These are phyloP conservation scores for Lasioglossum malachurum DNA, from an alignment of 2,888 invertebrate genomes.

Conservation along the genomic window DNA sequence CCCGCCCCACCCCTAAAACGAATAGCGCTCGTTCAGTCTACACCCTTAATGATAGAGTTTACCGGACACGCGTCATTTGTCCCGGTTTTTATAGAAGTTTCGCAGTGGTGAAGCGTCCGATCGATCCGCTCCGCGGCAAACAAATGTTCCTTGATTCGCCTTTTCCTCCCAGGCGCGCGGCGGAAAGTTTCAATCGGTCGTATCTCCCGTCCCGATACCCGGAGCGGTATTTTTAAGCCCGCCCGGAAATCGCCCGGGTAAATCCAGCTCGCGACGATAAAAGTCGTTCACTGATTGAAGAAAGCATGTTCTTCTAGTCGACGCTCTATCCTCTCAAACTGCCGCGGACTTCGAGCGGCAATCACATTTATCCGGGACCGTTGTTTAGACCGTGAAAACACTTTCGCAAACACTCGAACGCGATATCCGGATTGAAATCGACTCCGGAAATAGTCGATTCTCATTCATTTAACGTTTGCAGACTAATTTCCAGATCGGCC, in stretches of 20 bases:
- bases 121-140: constrained; percentile 5
- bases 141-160: constrained; percentile 9
- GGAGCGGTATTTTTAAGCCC: constrained; percentile 7
- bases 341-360: not conserved
- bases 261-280: constrained; percentile 1
- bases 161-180: not conserved
- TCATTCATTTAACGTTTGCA: not conserved
- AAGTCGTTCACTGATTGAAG: not conserved
- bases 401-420: not conserved
- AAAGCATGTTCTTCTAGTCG: not conserved
- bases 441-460: not conserved
- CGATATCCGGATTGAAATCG: not conserved
- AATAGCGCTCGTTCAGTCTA: no score
- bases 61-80: constrained; percentile 22
- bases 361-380: not conserved
- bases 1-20: no score
- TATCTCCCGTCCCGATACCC: constrained; percentile 3
- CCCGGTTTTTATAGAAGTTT: constrained; percentile 1
- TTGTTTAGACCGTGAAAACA: not conserved
- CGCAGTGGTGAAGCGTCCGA: not conserved
- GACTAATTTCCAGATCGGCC: not conserved
- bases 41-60: constrained; percentile 10
- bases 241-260: not conserved
- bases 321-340: not conserved
- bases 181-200: constrained; percentile 19